A percentile compares a stretch with the other conserved stretches of the same genome.
Evolutionary conservation across 1,140 invertebrate species (phyloP).

Genomic region (Lanistes nyassanus): DNA sequence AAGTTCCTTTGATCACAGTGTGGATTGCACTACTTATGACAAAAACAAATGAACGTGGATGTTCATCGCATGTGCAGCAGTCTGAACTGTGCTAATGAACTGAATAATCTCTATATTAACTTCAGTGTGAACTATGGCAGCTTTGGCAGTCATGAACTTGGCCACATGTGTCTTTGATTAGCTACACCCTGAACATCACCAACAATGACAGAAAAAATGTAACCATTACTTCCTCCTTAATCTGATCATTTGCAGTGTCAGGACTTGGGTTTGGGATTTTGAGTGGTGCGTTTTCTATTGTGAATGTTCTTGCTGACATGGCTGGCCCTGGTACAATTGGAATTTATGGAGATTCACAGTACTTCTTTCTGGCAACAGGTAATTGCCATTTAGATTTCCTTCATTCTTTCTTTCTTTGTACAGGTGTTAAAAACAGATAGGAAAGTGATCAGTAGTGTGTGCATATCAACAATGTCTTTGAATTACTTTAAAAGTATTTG

Average conservation of each 20-base stretch:
- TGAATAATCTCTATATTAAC: too few species aligned
- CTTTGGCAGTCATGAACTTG: too few species aligned
- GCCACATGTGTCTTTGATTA: too few species aligned
- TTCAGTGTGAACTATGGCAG: too few species aligned
- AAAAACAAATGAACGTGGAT: too few species aligned
- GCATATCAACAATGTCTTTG: not conserved
- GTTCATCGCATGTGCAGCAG: too few species aligned
- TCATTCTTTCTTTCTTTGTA: not conserved
- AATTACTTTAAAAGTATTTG: not conserved
- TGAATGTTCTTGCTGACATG: constrained; percentile 94
- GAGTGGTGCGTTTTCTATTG: constrained; percentile 91
- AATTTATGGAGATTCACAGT: constrained; percentile 77
- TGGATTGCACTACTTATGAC: too few species aligned
- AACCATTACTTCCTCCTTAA: not conserved
- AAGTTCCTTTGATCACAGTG: too few species aligned
- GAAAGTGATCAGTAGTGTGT: too few species aligned
- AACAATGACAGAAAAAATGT: not conserved
- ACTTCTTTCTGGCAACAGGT: constrained; percentile 89
- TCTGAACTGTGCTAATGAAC: too few species aligned
- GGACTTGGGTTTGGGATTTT: constrained; percentile 96
- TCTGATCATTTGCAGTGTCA: constrained; percentile 73
- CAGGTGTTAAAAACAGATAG: too few species aligned
- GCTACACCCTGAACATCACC: not conserved
- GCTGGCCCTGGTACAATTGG: constrained; percentile 95
- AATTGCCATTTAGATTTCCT: constrained; percentile 20